Percentiles rank a stretch among this genome's conserved stretches.
phyloP scores from a whole-genome alignment of 2,888 invertebrate species.

The Arrhopalites spinosus region DNA sequence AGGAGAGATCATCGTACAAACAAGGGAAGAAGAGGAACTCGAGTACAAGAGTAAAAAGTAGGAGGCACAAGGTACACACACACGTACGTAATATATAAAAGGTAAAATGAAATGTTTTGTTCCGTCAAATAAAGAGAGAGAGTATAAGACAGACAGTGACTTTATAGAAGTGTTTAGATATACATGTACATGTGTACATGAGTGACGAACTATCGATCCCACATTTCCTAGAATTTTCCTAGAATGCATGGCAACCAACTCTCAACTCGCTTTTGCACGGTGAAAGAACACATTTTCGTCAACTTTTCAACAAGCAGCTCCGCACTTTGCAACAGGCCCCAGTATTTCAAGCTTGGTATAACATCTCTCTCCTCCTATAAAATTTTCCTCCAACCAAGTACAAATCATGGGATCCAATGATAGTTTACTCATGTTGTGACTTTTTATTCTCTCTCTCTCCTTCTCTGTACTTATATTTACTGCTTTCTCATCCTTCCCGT shows the following conservation, averaged over 20 bases:
- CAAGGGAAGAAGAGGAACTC: too few relatives aligned
- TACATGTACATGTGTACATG: conserved; percentile 6
- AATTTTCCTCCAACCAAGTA: not conserved
- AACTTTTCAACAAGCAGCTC: too few relatives aligned
- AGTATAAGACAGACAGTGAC: too few relatives aligned
- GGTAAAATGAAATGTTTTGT: not conserved
- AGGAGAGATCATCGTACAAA: not conserved
- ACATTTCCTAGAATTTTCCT: conserved; percentile 2
- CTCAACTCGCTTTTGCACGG: not conserved
- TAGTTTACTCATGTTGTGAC: not conserved
- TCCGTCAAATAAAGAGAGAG: too few relatives aligned
- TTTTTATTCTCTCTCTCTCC: not conserved
- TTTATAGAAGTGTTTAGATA: not conserved
- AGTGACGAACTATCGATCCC: conserved; percentile 19
- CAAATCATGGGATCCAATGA: not conserved
- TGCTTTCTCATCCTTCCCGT: conserved; percentile 1
- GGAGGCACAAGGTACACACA: too few relatives aligned
- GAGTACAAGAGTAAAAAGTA: too few relatives aligned
- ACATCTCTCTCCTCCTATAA: not conserved
- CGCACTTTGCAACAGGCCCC: not conserved
- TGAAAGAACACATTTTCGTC: conserved; percentile 3
- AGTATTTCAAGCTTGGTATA: not conserved
- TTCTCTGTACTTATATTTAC: not conserved
- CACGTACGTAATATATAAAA: not conserved
- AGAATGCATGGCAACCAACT: conserved; percentile 8